phyloP scores from a whole-genome alignment of 2,797 vertebrate species.

The Fratercula arctica region DNA sequence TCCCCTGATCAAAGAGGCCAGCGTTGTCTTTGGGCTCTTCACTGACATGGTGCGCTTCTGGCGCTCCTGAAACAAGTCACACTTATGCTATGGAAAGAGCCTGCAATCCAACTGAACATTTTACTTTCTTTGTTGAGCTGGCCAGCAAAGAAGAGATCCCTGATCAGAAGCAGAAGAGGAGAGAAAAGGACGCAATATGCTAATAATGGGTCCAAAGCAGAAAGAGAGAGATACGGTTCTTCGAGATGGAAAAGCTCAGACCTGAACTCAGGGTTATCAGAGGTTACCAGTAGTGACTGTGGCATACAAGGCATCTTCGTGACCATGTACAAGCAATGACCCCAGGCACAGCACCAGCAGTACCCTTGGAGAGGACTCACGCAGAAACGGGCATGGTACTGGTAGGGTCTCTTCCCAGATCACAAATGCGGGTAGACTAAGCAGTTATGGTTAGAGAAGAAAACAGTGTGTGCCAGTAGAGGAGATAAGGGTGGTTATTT shows the following conservation, averaged over 20 bases:
- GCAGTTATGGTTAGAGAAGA: not conserved
- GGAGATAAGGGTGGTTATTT: slow-evolving; percentile 48
- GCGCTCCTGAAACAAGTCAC: not conserved
- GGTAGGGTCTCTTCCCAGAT: not conserved
- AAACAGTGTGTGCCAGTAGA: not conserved
- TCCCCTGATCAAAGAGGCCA: not conserved
- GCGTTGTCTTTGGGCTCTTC: fast-evolving
- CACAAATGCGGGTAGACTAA: not conserved
- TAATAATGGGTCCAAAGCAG: not conserved
- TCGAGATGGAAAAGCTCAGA: not conserved
- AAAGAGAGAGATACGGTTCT: not conserved
- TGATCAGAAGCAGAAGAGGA: not conserved
- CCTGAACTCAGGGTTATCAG: not conserved
- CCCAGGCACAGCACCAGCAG: not conserved
- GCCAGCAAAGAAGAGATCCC: not conserved
- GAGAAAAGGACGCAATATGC: not conserved
- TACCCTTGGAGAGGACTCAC: not conserved
- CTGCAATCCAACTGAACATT: not conserved
- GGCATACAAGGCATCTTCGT: not conserved
- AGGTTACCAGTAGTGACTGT: not conserved
- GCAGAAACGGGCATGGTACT: not conserved
- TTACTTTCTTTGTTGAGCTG: not conserved
- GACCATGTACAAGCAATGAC: not conserved
- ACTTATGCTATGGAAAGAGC: not conserved
- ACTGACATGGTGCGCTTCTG: fast-evolving